Conservation (phyloP, 2,797 vertebrate genomes). For the Parotocinclus haroldoi region DNA sequence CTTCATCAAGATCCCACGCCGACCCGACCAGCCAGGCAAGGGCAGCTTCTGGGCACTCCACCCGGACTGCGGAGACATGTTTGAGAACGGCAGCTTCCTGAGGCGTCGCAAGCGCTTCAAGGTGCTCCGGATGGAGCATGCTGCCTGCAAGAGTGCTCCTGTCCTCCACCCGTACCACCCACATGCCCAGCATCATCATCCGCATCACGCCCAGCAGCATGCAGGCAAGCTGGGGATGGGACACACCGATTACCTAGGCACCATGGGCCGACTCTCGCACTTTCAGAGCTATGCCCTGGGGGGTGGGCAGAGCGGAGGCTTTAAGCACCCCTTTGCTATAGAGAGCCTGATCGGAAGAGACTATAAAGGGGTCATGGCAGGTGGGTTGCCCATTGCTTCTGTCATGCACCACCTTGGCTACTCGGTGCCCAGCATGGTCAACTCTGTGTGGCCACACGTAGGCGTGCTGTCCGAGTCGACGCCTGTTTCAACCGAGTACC, state of each 20-base stretch:
- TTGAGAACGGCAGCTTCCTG: conserved; percentile 92
- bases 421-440: conserved; percentile 84
- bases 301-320: conserved; percentile 78
- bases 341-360: conserved; percentile 95
- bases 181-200: conserved; percentile 70
- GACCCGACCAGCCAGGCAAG: conserved; percentile 89
- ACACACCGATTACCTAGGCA: conserved; percentile 67
- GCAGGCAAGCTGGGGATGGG: conserved; percentile 64
- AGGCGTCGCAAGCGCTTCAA: conserved; percentile 91
- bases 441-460: conserved; percentile 93
- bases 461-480: conserved; percentile 85
- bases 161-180: conserved; percentile 90
- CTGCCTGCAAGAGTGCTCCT: conserved; percentile 78
- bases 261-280: conserved; percentile 80
- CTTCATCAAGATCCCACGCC: conserved; percentile 90
- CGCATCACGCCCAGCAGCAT: conserved; percentile 74
- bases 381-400: conserved; percentile 87
- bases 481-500: conserved; percentile 82
- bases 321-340: conserved; percentile 95
- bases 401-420: conserved; percentile 98
- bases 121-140: conserved; percentile 75
- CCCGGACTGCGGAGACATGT: conserved; percentile 94
- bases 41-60: conserved; percentile 94
- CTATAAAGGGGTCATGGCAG: conserved; percentile 89
- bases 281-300: conserved; percentile 82